A percentile compares a stretch with the other conserved stretches of the same genome.
Conservation (phyloP, 53 echinoderm and acorn worm species). For the Henricia sp. region DNA sequence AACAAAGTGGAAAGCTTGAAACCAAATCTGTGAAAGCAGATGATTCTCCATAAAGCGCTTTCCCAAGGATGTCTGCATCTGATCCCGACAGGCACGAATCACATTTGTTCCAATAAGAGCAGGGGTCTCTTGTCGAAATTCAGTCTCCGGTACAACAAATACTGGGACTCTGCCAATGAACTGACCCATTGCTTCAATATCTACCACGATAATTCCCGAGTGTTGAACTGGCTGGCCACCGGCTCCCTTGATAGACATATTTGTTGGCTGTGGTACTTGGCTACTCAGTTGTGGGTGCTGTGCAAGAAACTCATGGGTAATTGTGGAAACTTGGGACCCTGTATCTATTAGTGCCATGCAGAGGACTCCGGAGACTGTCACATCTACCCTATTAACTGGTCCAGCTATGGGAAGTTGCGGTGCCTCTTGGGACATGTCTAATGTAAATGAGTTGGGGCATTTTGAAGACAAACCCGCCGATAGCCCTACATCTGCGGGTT, state of each 20-base stretch:
- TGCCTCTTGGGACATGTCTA: too few species aligned
- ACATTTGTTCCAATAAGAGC: conserved; percentile 44
- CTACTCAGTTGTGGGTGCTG: not conserved
- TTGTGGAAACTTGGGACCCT: conserved; percentile 14
- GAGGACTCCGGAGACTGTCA: not conserved
- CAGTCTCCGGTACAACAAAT: conserved; percentile 18
- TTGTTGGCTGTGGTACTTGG: not conserved
- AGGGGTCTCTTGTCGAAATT: conserved; percentile 4
- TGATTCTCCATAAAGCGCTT: not conserved
- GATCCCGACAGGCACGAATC: conserved; percentile 13
- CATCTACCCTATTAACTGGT: not conserved
- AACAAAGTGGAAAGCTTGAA: conserved; percentile 12
- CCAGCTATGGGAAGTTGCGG: not conserved
- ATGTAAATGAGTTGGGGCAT: conserved; percentile 2
- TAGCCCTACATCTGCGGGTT: conserved; percentile 21
- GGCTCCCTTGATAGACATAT: conserved; percentile 4
- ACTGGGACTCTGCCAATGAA: not conserved
- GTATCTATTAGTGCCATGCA: not conserved
- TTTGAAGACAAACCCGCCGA: conserved; percentile 4
- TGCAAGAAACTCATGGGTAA: conserved; percentile 2
- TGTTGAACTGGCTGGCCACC: conserved; percentile 13
- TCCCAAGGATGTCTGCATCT: not conserved
- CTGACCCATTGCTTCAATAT: not conserved
- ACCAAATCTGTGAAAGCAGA: conserved; percentile 1
- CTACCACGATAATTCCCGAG: not conserved